phyloP scores from a whole-genome alignment of 2,888 invertebrate genomes.

The Alloscopus bannaensis region DNA sequence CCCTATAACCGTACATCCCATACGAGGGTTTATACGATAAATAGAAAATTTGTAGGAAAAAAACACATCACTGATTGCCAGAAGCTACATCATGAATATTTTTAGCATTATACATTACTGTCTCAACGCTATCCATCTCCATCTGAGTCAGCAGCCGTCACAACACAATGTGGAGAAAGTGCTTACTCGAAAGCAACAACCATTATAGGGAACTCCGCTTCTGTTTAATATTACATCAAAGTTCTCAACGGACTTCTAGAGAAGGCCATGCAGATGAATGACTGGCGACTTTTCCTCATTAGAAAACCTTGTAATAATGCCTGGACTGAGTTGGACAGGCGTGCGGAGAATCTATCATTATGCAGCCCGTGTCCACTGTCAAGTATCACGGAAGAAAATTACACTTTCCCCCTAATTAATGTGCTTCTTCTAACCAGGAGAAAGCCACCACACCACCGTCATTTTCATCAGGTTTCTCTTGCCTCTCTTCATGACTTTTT shows the following conservation, averaged over 20 bases:
- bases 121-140: slow-evolving; percentile 56
- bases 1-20: background rate
- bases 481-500: no score
- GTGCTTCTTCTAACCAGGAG: slow-evolving; percentile 55
- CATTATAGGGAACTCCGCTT: slow-evolving; percentile 46
- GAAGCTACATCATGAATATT: slow-evolving; percentile 28
- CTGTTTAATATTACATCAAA: slow-evolving; percentile 53
- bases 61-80: slow-evolving; percentile 30
- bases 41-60: no score
- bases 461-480: no score
- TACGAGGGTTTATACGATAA: no score
- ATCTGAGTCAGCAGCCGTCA: slow-evolving; percentile 54
- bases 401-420: slow-evolving; percentile 64
- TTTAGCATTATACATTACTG: slow-evolving; percentile 16
- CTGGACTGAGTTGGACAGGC: slow-evolving; percentile 57
- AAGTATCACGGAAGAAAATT: slow-evolving; percentile 64
- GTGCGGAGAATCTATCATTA: slow-evolving; percentile 65
- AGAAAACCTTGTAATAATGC: slow-evolving; percentile 33
- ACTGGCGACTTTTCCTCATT: slow-evolving; percentile 54
- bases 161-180: slow-evolving; percentile 25
- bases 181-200: slow-evolving; percentile 32
- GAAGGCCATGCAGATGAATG: slow-evolving; percentile 28
- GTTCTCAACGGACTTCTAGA: slow-evolving; percentile 20
- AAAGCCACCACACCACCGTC: slow-evolving; percentile 17
- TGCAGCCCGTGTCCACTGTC: slow-evolving; percentile 63